Conservation (phyloP, 2,888 invertebrate species). For the Byasa hedistus region DNA sequence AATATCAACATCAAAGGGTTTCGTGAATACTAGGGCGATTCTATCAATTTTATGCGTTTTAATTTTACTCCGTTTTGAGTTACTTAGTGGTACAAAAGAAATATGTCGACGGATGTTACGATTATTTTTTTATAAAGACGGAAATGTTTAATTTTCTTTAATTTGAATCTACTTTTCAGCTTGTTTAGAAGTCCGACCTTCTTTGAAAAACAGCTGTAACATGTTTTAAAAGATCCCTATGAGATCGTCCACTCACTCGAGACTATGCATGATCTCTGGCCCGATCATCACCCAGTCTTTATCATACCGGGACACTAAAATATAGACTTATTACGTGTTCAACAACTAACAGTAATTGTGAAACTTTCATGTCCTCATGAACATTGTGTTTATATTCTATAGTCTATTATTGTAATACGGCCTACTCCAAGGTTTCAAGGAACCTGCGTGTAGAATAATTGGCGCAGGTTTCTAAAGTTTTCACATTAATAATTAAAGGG, state of each 20-base stretch:
- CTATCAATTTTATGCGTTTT: constrained; percentile 9
- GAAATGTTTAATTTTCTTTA: no score
- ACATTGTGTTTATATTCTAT: constrained; percentile 8
- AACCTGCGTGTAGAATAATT: constrained; percentile 28
- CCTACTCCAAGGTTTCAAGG: neutral
- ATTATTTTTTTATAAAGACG: no score
- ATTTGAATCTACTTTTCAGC: no score
- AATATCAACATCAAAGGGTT: constrained; percentile 45
- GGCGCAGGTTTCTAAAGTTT: constrained; percentile 47
- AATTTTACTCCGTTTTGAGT: constrained; percentile 2
- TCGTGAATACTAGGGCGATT: constrained; percentile 18
- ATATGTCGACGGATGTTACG: no score
- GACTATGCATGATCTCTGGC: no score
- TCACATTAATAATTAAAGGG: constrained; percentile 64
- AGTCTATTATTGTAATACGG: constrained; percentile 10
- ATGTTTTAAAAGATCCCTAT: no score
- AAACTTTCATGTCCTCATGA: neutral
- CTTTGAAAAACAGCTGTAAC: no score
- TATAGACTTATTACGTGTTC: neutral
- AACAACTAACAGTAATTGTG: no score
- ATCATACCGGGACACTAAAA: no score
- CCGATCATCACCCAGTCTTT: no score
- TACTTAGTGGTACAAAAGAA: neutral
- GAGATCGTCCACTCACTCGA: no score
- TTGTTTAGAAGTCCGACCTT: no score